A percentile compares a stretch with the other conserved stretches of the same genome.
Conservation (phyloP, 2,888 invertebrate species). For the Polydrusus pterygomalis region DNA sequence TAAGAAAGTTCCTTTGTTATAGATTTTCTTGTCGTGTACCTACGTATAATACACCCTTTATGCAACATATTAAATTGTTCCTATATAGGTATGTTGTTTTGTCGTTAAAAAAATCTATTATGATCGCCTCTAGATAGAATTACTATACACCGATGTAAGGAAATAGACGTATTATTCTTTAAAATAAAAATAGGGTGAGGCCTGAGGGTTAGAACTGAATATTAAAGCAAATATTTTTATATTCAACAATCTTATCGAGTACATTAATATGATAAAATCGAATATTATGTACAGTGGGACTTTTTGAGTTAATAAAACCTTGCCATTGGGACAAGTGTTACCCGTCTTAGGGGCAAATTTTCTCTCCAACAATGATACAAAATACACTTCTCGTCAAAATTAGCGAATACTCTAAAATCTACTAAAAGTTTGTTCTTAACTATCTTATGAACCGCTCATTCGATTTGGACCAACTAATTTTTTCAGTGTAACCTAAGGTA, state of each 20-base stretch:
- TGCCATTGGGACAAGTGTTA: too few species aligned
- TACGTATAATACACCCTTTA: constrained; percentile 21
- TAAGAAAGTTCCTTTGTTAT: constrained; percentile 12
- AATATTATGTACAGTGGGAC: too few species aligned
- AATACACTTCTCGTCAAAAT: too few species aligned
- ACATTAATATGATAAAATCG: too few species aligned
- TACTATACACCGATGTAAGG: neutral
- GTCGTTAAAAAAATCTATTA: too few species aligned
- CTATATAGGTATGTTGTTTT: neutral
- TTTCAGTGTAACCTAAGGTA: too few species aligned
- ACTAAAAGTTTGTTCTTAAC: too few species aligned
- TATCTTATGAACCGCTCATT: too few species aligned
- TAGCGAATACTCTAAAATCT: too few species aligned
- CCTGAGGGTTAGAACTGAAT: neutral
- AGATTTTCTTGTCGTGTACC: neutral
- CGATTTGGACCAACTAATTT: too few species aligned
- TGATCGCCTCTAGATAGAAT: constrained; percentile 7
- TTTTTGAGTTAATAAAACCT: too few species aligned
- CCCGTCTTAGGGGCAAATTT: neutral
- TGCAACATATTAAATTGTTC: constrained; percentile 10
- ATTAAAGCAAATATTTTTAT: neutral
- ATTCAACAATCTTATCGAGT: neutral
- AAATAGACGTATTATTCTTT: neutral
- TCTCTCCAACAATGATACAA: too few species aligned
- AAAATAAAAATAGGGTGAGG: neutral